These are phyloP conservation scores for Agriotes lineatus DNA, from an alignment of 2,888 invertebrate species.

Conservation along the genomic window DNA sequence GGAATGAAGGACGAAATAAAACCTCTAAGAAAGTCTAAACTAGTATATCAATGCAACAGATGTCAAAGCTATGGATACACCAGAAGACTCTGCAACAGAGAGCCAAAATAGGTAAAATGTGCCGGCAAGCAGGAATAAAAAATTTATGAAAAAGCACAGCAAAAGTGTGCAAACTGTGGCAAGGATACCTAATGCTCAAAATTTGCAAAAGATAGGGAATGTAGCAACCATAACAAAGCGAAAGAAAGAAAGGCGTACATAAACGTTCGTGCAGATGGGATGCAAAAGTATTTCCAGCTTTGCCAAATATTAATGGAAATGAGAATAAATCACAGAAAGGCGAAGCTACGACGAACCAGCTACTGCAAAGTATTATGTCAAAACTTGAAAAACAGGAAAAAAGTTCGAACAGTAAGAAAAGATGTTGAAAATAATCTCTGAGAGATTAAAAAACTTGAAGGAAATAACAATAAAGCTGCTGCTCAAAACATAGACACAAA, in stretches of 20 bases:
- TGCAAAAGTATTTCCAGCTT: constrained; percentile 6
- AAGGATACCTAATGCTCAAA: not conserved
- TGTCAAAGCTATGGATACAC: no score
- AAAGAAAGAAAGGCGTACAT: no score
- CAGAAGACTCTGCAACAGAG: no score
- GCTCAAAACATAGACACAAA: not conserved
- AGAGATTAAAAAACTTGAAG: not conserved
- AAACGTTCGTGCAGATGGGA: constrained; percentile 7
- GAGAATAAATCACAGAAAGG: not conserved
- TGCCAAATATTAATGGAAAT: not conserved
- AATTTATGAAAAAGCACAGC: not conserved
- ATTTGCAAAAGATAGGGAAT: constrained; percentile 12
- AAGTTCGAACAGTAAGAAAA: not conserved
- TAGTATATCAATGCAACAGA: no score
- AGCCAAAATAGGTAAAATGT: no score
- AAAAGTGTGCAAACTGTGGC: not conserved
- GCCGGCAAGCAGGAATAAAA: no score
- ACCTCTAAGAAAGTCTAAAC: no score
- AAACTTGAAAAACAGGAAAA: not conserved
- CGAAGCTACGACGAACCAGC: no score
- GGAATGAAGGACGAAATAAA: no score
- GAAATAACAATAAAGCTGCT: constrained; percentile 13
- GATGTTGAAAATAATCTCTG: not conserved
- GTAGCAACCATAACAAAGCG: not conserved
- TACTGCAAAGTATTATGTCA: not conserved